Evolutionary conservation across 2,888 invertebrate species (phyloP), one percentile per base, ranked within the genome.

Genomic region (Julus scanicus): DNA sequence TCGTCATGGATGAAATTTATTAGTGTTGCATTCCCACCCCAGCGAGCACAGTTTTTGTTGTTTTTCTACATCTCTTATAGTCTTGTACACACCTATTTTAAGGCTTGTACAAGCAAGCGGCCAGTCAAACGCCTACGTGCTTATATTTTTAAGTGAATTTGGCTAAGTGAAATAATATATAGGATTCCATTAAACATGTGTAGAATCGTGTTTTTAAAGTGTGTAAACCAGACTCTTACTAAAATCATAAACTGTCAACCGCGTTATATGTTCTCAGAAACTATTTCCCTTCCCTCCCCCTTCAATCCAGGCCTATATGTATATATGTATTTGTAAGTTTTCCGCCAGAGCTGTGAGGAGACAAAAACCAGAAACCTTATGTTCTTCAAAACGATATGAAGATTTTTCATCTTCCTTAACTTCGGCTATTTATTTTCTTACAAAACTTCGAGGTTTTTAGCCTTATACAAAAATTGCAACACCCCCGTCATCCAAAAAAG

Each of bases 291-390:
- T n/a, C n/a, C n/a, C n/a, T 71, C 71, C 71, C 71, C 71, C 71
- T 29, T 20, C 9, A 20, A 29, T 29, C 29, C 8, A 71, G 71
- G 71, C 71, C 71, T 71, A n/a, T n/a, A n/a, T n/a, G n/a, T n/a
- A n/a, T n/a, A n/a, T 6, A 20, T 8, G 20, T 71, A 71, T 71
- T 9, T 71, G 71, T 20, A 71, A 53, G 71, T 71, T 71, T 48
- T 84, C 44, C 84, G 20, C 44, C 84, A 84, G 84, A 84, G 84
- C 84, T 40, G 84, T 84, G 17, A 84, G 84, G 48, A 84, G 84
- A 84, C 84, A 84, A 84, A 84, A 84, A 44, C 84, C 84, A 84
- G 84, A 84, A 84, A 84, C 84, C 71, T 71, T 71, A 71, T 71
- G 71, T 29, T 71, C 71, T 71, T 71, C 20, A 71, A 71, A 71